A percentile compares a stretch with the other conserved stretches of the same genome.
Evolutionary conservation across 2,113 vertebrate genomes (phyloP).

Genomic region (Strix uralensis): DNA sequence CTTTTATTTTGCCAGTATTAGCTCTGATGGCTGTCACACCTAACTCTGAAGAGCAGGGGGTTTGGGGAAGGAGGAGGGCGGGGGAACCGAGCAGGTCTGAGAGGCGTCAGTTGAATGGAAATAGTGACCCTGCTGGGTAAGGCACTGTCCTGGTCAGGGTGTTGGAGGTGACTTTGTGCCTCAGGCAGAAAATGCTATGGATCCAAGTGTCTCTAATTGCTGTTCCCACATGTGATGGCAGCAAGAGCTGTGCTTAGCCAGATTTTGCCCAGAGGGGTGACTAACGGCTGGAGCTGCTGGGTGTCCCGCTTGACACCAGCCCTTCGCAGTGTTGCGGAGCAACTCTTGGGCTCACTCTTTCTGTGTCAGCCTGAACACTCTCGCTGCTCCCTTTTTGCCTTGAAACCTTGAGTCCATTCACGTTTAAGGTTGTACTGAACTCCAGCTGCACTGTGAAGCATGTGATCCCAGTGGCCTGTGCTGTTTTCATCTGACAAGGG

Average conservation of each 20-base stretch:
- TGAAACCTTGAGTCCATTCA: background rate
- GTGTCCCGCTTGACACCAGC: background rate
- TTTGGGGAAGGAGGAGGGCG: background rate
- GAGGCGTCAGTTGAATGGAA: background rate
- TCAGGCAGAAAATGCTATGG: background rate
- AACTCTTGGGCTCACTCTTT: background rate
- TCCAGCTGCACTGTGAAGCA: background rate
- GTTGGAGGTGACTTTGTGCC: background rate
- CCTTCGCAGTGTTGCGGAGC: fast-evolving
- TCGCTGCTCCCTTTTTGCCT: background rate
- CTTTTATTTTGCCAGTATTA: background rate
- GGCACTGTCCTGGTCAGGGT: background rate
- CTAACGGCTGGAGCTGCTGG: fast-evolving
- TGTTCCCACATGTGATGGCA: background rate
- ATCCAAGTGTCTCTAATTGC: background rate
- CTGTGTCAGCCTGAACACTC: background rate
- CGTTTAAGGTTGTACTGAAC: background rate
- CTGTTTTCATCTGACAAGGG: background rate
- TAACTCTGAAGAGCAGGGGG: background rate
- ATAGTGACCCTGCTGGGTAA: background rate
- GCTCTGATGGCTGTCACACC: background rate
- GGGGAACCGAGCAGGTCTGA: background rate
- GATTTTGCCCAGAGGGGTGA: background rate
- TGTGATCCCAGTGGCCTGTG: background rate
- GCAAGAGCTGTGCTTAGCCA: background rate